These are phyloP conservation scores for Dendrocincla tyrannina DNA, from an alignment of 2,797 vertebrate species.

Conservation along the genomic window DNA sequence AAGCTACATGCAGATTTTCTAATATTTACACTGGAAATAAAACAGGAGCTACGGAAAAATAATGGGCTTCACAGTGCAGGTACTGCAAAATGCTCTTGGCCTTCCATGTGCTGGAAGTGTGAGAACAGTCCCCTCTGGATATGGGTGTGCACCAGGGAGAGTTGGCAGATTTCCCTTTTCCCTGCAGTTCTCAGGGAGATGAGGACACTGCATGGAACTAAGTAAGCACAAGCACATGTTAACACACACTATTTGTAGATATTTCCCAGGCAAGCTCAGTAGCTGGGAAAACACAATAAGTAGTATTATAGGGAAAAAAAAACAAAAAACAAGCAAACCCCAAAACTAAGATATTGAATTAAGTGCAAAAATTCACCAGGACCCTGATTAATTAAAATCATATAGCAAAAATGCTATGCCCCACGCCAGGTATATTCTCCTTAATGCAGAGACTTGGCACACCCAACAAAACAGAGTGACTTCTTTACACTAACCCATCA, in stretches of 20 bases:
- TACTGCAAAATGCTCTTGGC: neutral
- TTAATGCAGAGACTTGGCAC: neutral
- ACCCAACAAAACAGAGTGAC: neutral
- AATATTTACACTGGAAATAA: neutral
- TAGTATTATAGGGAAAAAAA: accelerated
- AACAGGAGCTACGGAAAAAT: neutral
- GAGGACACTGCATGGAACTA: neutral
- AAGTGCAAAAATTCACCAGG: neutral
- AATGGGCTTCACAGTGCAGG: neutral
- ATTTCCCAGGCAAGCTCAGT: neutral
- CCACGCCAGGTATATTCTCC: too few species aligned
- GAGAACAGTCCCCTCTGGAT: neutral
- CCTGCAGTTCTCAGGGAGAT: neutral
- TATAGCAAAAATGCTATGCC: accelerated
- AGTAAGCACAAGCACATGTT: neutral
- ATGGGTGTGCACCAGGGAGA: accelerated
- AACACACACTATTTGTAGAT: neutral
- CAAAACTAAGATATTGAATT: neutral
- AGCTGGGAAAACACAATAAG: neutral
- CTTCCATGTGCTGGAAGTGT: accelerated
- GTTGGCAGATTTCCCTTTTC: neutral
- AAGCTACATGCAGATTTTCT: neutral
- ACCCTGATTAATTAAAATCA: neutral
- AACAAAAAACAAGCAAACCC: neutral
- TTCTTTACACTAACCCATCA: neutral